Evolutionary conservation across 2,888 invertebrate species (phyloP), one percentile per base, ranked within the genome.

Genomic region (Allygus modestus): DNA sequence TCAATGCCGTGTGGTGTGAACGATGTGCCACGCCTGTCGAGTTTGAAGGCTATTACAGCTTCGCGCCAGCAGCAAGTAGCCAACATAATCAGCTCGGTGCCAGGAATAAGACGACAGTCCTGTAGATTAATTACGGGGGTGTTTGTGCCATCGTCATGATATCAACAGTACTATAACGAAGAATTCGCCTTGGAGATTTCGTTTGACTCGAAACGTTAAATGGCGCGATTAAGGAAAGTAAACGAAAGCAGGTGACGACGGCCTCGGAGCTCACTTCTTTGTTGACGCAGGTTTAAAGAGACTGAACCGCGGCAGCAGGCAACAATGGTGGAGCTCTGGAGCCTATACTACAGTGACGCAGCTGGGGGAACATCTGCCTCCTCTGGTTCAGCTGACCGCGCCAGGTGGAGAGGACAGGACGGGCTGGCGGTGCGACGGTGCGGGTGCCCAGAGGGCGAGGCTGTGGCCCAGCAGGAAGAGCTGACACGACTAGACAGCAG

Each of bases 291-390:
- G 58, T 58, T 58, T 58, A 58, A 58, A 58, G 58, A 58, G 20
- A 58, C 58, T n/a, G 23, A 23, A 20, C 5, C 37, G 37, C 37
- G 37, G 37, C 58, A 20, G 20, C 58, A 58, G 37, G 37, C 58
- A 20, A 58, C 58, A 58, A 58, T 58, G 58, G 58, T 23, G 17
- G 2, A 58, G 58, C 7, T 4, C 0, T 4, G 17, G 23, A n/a
- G 9, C 51, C 9, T 7, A 7, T 11, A 17, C n/a, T 17, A 17
- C 17, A 17, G 11, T 4, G 17, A 7, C 2, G 58, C 58, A 23
- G 58, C 58, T 20, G 58, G 23, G 58, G 58, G 2, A 9, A 58
- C 58, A 58, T 58, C 58, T 58, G 58, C 58, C 58, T 51, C 51
- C 51, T 12, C 1, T 1, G 51, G n/a, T 12, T 51, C 37, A 4